Base-by-base conservation (phyloP, 2,113 vertebrate species). In the Tachysurus fulvidraco region DNA sequence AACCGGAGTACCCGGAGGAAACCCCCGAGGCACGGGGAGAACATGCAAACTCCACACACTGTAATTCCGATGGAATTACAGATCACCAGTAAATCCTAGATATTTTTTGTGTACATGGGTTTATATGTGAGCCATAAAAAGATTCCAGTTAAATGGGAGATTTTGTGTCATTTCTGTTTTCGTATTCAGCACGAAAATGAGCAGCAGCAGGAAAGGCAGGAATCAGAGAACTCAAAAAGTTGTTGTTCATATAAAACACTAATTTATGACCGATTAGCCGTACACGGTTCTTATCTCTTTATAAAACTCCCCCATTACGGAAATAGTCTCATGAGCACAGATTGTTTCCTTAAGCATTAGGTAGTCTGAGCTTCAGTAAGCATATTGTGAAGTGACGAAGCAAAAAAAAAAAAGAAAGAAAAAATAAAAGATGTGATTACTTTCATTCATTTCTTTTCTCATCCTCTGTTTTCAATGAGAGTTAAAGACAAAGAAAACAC, bases 401-500 rank as follows among this genome's bases (percentile, higher is more conserved):
- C 13, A 19, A 60, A 50, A 73, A 83, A 62, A 50, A 50, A 54
- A 30, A 71, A 76, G 50, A 67, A 52, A 69, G 74, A 62, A 50
- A 50, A 54, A 30, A 71, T 60, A 64, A 67, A 52, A 69, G 74
- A 73, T 36, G 2, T 74, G 71, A 52, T 83, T 46, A 71, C 41
- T 74, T 10, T 62, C 71, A 21, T 28, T 62, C 57, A 28, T 76
- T 52, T 55, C 5, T 50, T 85, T 64, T 55, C 74, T 79, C 28
- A 54, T 28, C 28, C 28, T 57, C 21, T 80, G n/a, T 57, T 69
- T 36, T 81, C 65, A 36, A 79, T 60, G 55, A 79, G 87, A 76
- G 85, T 84, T 83, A 86, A 83, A 83, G 86, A 89, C 36, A n/a
- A 82, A 74, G 64, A 80, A 86, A 88, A 86, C 85, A 59, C 81